These are phyloP conservation scores for Dicrostonyx torquatus DNA, from an alignment of 2,797 vertebrate genomes.

Conservation along the genomic window DNA sequence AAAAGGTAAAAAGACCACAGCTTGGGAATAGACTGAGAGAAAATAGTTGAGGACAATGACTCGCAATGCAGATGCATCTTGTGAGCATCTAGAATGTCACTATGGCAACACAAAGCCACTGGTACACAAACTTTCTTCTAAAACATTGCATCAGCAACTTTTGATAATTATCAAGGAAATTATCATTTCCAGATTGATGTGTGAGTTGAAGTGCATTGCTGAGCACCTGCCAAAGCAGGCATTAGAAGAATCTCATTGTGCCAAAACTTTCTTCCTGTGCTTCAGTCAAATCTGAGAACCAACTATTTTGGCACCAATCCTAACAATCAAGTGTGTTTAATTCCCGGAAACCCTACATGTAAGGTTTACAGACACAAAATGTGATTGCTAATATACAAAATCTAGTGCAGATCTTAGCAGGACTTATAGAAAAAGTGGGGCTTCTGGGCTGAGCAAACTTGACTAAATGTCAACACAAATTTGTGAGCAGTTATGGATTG, in stretches of 20 bases:
- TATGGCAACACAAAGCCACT: neutral
- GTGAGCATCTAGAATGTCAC: neutral
- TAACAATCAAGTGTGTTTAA: slow-evolving; percentile 83
- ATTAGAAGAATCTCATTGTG: slow-evolving; percentile 68
- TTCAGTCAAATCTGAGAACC: slow-evolving; percentile 79
- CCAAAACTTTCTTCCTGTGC: slow-evolving; percentile 78
- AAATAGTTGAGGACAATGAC: neutral
- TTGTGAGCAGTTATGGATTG: neutral
- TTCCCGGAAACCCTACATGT: slow-evolving; percentile 74
- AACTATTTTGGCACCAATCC: slow-evolving; percentile 82
- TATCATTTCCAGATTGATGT: slow-evolving; percentile 55
- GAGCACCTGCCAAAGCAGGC: slow-evolving; percentile 75
- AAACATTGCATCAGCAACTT: slow-evolving; percentile 51
- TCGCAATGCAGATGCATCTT: neutral
- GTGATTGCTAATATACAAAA: slow-evolving; percentile 81
- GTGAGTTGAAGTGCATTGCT: slow-evolving; percentile 72
- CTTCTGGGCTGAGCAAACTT: neutral
- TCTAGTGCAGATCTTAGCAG: slow-evolving; percentile 74
- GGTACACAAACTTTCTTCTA: neutral
- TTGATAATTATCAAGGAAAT: slow-evolving; percentile 72
- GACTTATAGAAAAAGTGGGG: neutral
- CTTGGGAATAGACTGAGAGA: neutral
- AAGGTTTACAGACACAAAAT: slow-evolving; percentile 77
- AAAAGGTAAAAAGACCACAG: neutral
- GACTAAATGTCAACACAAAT: slow-evolving; percentile 60